Base-by-base conservation (phyloP, 2,888 invertebrate genomes). In the Leucophenga maculata region DNA sequence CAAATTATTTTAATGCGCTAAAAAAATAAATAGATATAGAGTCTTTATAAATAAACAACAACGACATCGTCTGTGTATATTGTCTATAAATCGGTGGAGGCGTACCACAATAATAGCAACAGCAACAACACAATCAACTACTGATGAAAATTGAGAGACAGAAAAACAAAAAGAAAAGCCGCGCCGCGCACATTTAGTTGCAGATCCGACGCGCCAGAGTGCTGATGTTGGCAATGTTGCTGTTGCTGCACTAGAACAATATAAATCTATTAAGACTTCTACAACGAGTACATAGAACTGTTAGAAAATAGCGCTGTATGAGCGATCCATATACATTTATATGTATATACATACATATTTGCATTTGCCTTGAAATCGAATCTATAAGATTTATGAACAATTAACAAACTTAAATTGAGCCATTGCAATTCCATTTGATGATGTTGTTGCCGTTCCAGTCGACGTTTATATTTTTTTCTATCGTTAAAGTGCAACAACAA, bases 401-500 rank as follows among this genome's bases (percentile, higher is more conserved):
- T 55, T 55, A 20, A 55, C 11, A 55, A 22, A 20, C 13, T 48
- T 16, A 55, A 22, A 1, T 16, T 18, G 13, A 52, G 16, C 18
- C 18, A 55, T 18, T 6, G 13, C 13, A 55, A 14, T 55, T 18
- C 14, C 14, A 14, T 55, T 26, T 9, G 55, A 26, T 55, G 11
- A 16, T 48, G 48, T 18, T 64, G 62, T 48, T 46, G 50, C 18
- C 18, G n/a, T 13, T 50, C 14, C 18, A 16, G 48, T 48, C 18
- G 48, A 26, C 39, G 39, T 11, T 8, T 39, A 11, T 39, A 1
- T 3, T 39, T 39, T 39, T 57, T 22, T 57, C 22, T 31, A 14
- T 46, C 14, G 32, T 14, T 64, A 20, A 64, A 64, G 52, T 65
- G 54, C 20, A 65, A 62, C 1, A 9, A 57, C 26, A 26, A 20